A percentile compares a stretch with the other conserved stretches of the same genome.
phyloP scores from a whole-genome alignment of 2,888 invertebrate genomes.

The Drosophila tanythrix region DNA sequence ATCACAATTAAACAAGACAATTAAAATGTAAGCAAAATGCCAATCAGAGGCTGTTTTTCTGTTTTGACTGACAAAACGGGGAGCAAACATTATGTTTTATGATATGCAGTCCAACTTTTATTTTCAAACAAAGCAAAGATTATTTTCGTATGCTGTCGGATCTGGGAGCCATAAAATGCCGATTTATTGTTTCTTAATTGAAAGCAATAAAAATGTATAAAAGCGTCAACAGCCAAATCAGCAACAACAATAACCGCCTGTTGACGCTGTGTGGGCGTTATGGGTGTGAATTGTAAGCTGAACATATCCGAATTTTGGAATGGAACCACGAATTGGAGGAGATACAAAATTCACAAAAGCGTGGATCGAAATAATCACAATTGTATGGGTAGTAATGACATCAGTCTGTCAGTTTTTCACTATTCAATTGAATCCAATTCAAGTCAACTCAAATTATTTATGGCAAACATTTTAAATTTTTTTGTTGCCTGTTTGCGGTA shows the following conservation, averaged over 20 bases:
- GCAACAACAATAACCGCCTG: conserved; percentile 10
- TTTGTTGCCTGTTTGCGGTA: conserved; percentile 18
- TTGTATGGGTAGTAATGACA: conserved; percentile 62
- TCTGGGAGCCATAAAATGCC: conserved; percentile 54
- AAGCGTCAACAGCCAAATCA: conserved; percentile 24
- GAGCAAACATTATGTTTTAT: conserved; percentile 34
- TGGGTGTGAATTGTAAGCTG: conserved; percentile 29
- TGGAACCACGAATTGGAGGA: background rate
- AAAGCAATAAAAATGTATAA: conserved; percentile 66
- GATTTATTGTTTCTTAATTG: conserved; percentile 77
- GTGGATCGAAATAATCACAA: conserved; percentile 25
- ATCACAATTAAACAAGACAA: conserved; percentile 15
- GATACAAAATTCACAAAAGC: conserved; percentile 20
- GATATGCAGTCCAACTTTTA: conserved; percentile 27
- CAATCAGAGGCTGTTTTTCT: conserved; percentile 5
- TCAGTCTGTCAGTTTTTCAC: conserved; percentile 54
- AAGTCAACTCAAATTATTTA: conserved; percentile 41
- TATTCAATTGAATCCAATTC: conserved; percentile 69
- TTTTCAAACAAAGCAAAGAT: conserved; percentile 24
- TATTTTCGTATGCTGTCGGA: conserved; percentile 24
- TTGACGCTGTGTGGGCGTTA: conserved; percentile 43
- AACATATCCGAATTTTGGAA: conserved; percentile 5
- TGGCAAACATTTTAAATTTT: background rate
- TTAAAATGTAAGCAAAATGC: conserved; percentile 19
- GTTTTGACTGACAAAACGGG: conserved; percentile 35